Evolutionary conservation across 23 tunicate species (phyloP).

Genomic region (Styela plicata): DNA sequence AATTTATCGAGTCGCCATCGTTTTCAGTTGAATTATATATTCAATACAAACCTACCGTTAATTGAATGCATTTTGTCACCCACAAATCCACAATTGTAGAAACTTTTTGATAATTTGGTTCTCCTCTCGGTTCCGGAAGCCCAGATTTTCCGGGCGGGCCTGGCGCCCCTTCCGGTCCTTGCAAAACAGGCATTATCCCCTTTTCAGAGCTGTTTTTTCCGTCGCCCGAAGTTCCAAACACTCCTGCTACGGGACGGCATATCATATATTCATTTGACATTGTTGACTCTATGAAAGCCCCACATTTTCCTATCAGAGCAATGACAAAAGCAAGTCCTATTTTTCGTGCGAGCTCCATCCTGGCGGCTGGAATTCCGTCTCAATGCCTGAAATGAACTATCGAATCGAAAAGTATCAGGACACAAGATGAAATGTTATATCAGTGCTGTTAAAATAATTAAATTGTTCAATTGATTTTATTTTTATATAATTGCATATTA

Average conservation of each 20-base stretch:
- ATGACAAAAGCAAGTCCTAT: background rate
- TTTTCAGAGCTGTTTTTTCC: conserved; percentile 7
- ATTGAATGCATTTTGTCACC: background rate
- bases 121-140: conserved; percentile 22
- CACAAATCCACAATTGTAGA: conserved; percentile 3
- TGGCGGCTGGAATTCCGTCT: too few relatives aligned
- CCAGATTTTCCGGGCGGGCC: conserved; percentile 30
- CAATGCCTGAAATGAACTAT: too few relatives aligned
- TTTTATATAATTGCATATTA: too few relatives aligned
- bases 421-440: too few relatives aligned
- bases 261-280: conserved; percentile 23
- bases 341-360: background rate
- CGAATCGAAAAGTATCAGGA: too few relatives aligned
- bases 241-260: conserved; percentile 28
- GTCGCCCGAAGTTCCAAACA: conserved; percentile 8
- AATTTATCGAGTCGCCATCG: too few relatives aligned
- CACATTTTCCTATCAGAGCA: background rate
- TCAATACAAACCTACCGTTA: conserved; percentile 23
- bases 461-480: too few relatives aligned
- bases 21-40: too few relatives aligned
- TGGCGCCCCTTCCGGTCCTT: conserved; percentile 26
- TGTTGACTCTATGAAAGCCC: background rate
- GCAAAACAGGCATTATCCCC: conserved; percentile 27
- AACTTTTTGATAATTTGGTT: conserved; percentile 25
- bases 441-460: too few relatives aligned